A percentile compares a stretch with the other conserved stretches of the same genome.
Evolutionary conservation across 2,888 invertebrate species (phyloP).

Genomic region (Sepioteuthis lessoniana): DNA sequence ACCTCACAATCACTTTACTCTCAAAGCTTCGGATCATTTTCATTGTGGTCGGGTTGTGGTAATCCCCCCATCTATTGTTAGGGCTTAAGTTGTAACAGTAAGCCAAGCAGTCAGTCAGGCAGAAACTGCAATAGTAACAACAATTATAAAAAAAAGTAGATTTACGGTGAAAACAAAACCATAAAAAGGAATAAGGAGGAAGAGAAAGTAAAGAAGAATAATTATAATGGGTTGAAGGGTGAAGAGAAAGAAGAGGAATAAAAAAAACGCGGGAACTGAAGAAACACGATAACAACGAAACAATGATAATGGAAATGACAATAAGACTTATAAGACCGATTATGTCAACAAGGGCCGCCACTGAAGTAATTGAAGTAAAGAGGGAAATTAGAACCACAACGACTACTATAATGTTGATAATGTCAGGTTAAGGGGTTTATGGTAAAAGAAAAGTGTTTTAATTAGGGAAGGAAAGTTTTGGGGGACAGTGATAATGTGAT

Average conservation of each 20-base stretch:
- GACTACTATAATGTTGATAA: not conserved
- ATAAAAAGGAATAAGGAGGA: not conserved
- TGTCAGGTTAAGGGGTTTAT: not conserved
- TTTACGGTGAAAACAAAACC: not conserved
- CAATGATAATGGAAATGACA: not conserved
- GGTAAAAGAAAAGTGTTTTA: not conserved
- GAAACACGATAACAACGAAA: not conserved
- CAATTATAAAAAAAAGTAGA: not conserved
- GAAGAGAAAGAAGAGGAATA: not conserved
- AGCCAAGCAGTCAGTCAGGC: not conserved
- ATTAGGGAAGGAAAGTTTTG: not conserved
- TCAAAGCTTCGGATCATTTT: not conserved
- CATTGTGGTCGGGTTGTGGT: not conserved
- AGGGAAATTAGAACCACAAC: not conserved
- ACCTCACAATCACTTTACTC: slow-evolving; percentile 16
- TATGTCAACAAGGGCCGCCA: slow-evolving; percentile 18
- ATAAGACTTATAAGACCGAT: not conserved
- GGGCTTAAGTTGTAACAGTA: slow-evolving; percentile 10
- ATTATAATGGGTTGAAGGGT: not conserved
- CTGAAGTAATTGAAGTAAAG: not conserved
- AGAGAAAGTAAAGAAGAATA: not conserved
- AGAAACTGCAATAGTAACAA: not conserved
- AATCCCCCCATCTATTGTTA: not conserved
- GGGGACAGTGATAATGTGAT: not conserved
- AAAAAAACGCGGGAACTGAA: not conserved